A percentile compares a stretch with the other conserved stretches of the same genome.
These are phyloP conservation scores for Steinernema khuongi DNA, from an alignment of 1,140 invertebrate genomes.

Conservation along the genomic window DNA sequence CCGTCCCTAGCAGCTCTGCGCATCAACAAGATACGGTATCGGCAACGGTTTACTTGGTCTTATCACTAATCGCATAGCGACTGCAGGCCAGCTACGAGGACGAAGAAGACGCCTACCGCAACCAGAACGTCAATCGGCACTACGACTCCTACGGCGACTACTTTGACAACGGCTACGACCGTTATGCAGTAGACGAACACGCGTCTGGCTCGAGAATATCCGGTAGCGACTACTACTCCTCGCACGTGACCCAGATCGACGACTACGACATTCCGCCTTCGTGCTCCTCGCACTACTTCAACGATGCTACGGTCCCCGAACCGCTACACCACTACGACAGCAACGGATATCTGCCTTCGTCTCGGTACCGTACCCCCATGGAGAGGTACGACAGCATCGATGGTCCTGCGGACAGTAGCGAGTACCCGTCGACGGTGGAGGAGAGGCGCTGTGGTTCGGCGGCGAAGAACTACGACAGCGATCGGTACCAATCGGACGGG, in stretches of 20 bases:
- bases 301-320: slow-evolving; percentile 4
- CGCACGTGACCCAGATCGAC: neutral
- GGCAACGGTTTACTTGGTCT: neutral
- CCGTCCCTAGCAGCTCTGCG: neutral
- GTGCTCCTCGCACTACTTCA: slow-evolving; percentile 7
- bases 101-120: slow-evolving; percentile 42
- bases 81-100: slow-evolving; percentile 46
- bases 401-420: neutral
- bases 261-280: slow-evolving; percentile 10
- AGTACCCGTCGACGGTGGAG: slow-evolving; percentile 11
- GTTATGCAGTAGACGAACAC: slow-evolving; percentile 8
- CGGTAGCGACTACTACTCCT: neutral
- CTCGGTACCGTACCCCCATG: neutral
- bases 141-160: slow-evolving; percentile 45
- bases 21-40: neutral
- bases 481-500: slow-evolving; percentile 1
- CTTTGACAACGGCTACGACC: slow-evolving; percentile 29
- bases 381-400: slow-evolving; percentile 7
- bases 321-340: neutral
- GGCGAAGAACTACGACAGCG: neutral
- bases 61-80: slow-evolving; percentile 17
- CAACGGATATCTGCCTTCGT: neutral
- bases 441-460: neutral
- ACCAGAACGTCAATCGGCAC: slow-evolving; percentile 34
- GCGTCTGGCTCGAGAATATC: neutral